Evolutionary conservation across 2,888 invertebrate genomes (phyloP).

Genomic region (Baronia brevicornis): DNA sequence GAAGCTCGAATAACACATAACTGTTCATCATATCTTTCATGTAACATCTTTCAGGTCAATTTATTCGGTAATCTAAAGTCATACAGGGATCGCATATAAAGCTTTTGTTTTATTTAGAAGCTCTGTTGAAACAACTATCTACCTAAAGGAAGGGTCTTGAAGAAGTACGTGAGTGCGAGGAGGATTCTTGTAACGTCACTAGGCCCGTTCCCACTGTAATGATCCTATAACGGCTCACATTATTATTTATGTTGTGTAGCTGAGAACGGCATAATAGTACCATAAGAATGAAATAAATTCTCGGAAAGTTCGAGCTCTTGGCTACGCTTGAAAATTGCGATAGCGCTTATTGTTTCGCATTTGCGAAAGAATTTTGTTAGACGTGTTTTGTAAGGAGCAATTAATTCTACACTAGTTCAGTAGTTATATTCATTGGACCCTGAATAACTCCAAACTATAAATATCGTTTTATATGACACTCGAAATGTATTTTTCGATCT

Average conservation of each 20-base stretch:
- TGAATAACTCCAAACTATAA: too few species aligned
- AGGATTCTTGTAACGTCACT: slow-evolving; percentile 44
- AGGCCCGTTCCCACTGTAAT: slow-evolving; percentile 60
- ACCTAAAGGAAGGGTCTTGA: slow-evolving; percentile 18
- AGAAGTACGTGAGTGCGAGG: slow-evolving; percentile 27
- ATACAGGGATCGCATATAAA: slow-evolving; percentile 5
- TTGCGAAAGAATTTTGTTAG: slow-evolving; percentile 39
- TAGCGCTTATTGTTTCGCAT: slow-evolving; percentile 64
- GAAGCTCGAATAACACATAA: slow-evolving; percentile 8
- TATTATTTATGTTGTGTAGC: slow-evolving; percentile 74
- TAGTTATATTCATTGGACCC: too few species aligned
- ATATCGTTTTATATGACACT: too few species aligned
- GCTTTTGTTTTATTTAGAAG: slow-evolving; percentile 14
- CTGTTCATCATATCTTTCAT: slow-evolving; percentile 9
- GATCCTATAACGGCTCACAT: slow-evolving; percentile 69
- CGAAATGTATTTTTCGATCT: too few species aligned
- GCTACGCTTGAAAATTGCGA: slow-evolving; percentile 56
- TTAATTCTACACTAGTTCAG: too few species aligned
- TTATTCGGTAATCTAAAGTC: slow-evolving; percentile 8
- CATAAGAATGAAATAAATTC: slow-evolving; percentile 73
- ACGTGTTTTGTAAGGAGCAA: slow-evolving; percentile 45
- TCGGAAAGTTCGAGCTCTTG: slow-evolving; percentile 64
- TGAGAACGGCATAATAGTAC: slow-evolving; percentile 71
- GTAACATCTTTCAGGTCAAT: slow-evolving; percentile 10
- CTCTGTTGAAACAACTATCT: slow-evolving; percentile 29